A percentile compares a stretch with the other conserved stretches of the same genome.
Conservation (phyloP, 1,140 invertebrate genomes). For the Saxidomus purpurata region DNA sequence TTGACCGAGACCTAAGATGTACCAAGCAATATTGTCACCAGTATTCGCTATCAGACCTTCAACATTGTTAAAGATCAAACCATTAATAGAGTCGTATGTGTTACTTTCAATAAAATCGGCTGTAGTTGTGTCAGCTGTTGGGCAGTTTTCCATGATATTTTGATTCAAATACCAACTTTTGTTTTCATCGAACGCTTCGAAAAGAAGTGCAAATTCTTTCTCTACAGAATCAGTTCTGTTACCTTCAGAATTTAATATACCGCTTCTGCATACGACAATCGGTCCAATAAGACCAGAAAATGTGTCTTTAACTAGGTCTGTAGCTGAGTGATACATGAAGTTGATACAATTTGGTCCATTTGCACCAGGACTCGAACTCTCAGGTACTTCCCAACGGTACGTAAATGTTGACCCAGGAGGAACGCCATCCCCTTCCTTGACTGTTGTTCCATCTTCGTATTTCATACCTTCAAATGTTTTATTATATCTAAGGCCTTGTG, state of each 20-base stretch:
- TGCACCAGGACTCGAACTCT: conserved; percentile 73
- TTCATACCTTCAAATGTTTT: conserved; percentile 74
- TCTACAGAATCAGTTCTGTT: conserved; percentile 70
- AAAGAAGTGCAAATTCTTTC: conserved; percentile 79
- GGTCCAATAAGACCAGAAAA: conserved; percentile 80
- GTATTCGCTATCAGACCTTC: conserved; percentile 73
- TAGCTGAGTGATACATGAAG: conserved; percentile 82
- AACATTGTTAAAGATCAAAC: conserved; percentile 78
- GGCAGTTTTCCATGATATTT: conserved; percentile 76
- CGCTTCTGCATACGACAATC: conserved; percentile 76
- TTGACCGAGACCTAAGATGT: conserved; percentile 79
- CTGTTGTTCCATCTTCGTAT: conserved; percentile 56
- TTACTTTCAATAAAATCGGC: conserved; percentile 75
- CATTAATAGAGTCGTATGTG: conserved; percentile 80
- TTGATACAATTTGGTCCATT: conserved; percentile 78
- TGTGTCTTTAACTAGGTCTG: conserved; percentile 76
- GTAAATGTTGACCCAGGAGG: conserved; percentile 55
- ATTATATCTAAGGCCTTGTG: conserved; percentile 73
- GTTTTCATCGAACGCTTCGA: conserved; percentile 81
- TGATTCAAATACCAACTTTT: conserved; percentile 80
- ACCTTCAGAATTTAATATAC: conserved; percentile 64
- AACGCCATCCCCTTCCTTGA: conserved; percentile 40
- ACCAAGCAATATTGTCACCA: conserved; percentile 79
- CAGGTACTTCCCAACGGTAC: conserved; percentile 79
- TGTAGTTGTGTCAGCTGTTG: conserved; percentile 57